Evolutionary conservation across 1,140 invertebrate genomes (phyloP).

Genomic region (Calosoma granatense): DNA sequence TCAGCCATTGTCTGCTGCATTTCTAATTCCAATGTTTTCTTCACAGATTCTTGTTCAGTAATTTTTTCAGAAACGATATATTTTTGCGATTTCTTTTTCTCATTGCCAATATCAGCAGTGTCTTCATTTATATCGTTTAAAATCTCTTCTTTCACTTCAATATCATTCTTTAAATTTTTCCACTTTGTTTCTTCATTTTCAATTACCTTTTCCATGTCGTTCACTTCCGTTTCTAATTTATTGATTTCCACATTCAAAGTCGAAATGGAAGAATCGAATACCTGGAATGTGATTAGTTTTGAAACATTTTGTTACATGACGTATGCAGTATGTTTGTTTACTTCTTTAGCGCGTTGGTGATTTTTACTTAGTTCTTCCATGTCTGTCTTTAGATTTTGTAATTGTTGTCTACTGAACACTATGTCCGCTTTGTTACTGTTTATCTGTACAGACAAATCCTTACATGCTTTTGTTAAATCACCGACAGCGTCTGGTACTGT

Average conservation of each 20-base stretch:
- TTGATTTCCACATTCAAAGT: not conserved
- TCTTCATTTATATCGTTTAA: not conserved
- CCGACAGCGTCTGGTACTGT: constrained; percentile 10
- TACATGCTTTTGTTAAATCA: constrained; percentile 14
- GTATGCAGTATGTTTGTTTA: not conserved
- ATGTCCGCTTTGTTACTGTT: not conserved
- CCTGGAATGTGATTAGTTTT: not conserved
- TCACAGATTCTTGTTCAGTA: not conserved
- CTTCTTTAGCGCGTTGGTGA: not conserved
- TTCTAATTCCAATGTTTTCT: not conserved
- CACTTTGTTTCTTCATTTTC: not conserved
- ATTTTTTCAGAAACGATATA: not conserved
- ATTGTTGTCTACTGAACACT: not conserved
- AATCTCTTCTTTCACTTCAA: constrained; percentile 1
- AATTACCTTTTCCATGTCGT: not conserved
- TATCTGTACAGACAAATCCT: constrained; percentile 15
- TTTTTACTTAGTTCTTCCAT: not conserved
- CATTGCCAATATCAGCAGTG: not conserved
- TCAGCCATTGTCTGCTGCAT: not conserved
- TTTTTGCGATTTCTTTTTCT: not conserved
- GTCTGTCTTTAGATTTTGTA: not conserved
- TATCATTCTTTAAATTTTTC: not conserved
- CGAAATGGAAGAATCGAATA: not conserved
- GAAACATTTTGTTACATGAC: not conserved
- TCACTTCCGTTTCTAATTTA: not conserved